These are phyloP conservation scores for Hycleus phaleratus DNA, from an alignment of 1,140 invertebrate species.

Conservation along the genomic window DNA sequence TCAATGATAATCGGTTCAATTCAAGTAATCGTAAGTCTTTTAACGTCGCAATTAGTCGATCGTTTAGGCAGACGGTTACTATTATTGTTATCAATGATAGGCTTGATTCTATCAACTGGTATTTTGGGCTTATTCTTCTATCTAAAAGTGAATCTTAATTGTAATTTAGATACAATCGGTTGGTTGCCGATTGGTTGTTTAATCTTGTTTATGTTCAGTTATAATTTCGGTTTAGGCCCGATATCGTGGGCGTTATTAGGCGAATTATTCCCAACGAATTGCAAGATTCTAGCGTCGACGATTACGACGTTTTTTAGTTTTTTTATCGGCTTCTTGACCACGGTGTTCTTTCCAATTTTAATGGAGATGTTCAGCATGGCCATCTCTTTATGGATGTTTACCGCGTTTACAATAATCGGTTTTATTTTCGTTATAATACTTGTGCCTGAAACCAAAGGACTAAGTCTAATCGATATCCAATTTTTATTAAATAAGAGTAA, in stretches of 20 bases:
- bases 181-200: constrained; percentile 8
- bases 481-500: not conserved
- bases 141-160: not conserved
- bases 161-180: not conserved
- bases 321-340: not conserved
- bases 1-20: constrained; percentile 72
- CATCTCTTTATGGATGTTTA: not conserved
- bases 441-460: constrained; percentile 71
- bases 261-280: constrained; percentile 56
- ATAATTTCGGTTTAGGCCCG: constrained; percentile 45
- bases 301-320: not conserved
- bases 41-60: not conserved
- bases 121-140: constrained; percentile 4
- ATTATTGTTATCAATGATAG: not conserved
- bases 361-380: not conserved
- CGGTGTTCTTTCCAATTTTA: constrained; percentile 4
- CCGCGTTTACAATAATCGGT: constrained; percentile 46
- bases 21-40: constrained; percentile 43
- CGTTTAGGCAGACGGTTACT: not conserved
- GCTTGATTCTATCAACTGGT: not conserved
- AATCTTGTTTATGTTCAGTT: constrained; percentile 3
- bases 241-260: constrained; percentile 70
- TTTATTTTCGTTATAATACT: constrained; percentile 48
- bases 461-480: constrained; percentile 63
- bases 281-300: not conserved